Base-by-base conservation (phyloP, 2,797 vertebrate species). In the Notolabrus celidotus region DNA sequence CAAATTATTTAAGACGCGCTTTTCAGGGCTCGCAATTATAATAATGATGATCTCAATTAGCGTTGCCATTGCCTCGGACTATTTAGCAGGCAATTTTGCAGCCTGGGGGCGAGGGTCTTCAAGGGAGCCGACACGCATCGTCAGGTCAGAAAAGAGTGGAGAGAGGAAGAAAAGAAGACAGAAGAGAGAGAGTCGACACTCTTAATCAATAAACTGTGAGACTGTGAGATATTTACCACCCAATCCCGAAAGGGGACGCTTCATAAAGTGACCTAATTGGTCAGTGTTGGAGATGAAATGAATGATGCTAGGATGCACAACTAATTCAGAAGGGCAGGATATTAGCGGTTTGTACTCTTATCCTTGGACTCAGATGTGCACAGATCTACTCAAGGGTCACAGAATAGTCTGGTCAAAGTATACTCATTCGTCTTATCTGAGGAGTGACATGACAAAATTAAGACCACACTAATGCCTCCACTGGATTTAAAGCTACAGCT, bases 41-140 rank as follows among this genome's bases (percentile, higher is more conserved):
- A 94, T 95, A 94, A 94, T 94, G 93, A 95, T 94, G 93, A 95
- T 94, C 94, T 95, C 94, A 95, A 94, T 95, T 94, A 95, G 93
- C 92, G 92, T 92, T 88, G 93, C 94, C 92, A 91, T 94, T 86
- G 92, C 94, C 92, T 92, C 86, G 67, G 94, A 93, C 93, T 94
- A 92, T 94, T 94, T 94, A 95, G 93, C 90, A 90, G 92, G 91
- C 92, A 91, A 93, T 94, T 92, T 92, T 72, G 90, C 91, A 88
- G 93, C 93, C 93, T 43, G 87, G 77, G 88, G 93, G 92, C 82
- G 83, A 88, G 86, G 89, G 88, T 86, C 86, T 90, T 90, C 74
- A n/a, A 71, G 73, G 90, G 87, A 91, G 80, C 78, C 52, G 87
- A 87, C 87, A 91, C 79, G 88, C 92, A 88, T 91, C 84, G 85